Evolutionary conservation across 37 sponge, comb jelly and placozoan genomes (phyloP), one percentile per base, ranked within the genome.

Genomic region (Chondrosia reniformis): DNA sequence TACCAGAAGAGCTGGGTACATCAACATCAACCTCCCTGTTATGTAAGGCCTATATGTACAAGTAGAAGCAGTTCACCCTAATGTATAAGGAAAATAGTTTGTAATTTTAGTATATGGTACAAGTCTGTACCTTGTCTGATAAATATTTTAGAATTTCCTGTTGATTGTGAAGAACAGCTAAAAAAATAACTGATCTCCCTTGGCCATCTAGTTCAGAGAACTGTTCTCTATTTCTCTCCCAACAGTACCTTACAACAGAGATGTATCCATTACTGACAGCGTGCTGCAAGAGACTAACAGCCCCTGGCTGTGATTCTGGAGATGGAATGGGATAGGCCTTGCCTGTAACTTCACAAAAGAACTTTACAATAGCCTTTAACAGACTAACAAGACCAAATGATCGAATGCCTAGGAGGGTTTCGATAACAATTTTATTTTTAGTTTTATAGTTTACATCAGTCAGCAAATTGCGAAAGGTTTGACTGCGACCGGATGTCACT

Each of bases 111-210:
- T n/a, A n/a, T n/a, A n/a, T n/a, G n/a, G n/a, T n/a, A n/a, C n/a
- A n/a, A n/a, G n/a, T n/a, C n/a, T n/a, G 52, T 25, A 69, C 72
- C 72, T 69, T 69, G n/a, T 69, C 72, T 44, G 42, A 69, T 10
- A 69, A 34, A 36, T 43, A 39, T 6, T 69, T 37, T 44, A 69
- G 36, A 69, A 38, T 39, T 2, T 39, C 4, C 41, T n/a, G 25
- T 39, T 69, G 43, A 21, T 40, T 19, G 21, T 69, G 72, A 3
- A 43, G 72, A 4, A 69, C 72, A 39, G 72, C 72, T n/a, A 69
- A 34, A 40, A 69, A 69, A 15, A 69, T 39, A 21, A 6, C 41
- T 5, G 72, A 69, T 6, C 72, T 37, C 22, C 72, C 72, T 2
- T 69, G 72, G 2, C 15, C 72, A 69, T 69, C 72, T 25, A 69